Conservation (phyloP, 2,797 vertebrate species). For the Euthynnus affinis region DNA sequence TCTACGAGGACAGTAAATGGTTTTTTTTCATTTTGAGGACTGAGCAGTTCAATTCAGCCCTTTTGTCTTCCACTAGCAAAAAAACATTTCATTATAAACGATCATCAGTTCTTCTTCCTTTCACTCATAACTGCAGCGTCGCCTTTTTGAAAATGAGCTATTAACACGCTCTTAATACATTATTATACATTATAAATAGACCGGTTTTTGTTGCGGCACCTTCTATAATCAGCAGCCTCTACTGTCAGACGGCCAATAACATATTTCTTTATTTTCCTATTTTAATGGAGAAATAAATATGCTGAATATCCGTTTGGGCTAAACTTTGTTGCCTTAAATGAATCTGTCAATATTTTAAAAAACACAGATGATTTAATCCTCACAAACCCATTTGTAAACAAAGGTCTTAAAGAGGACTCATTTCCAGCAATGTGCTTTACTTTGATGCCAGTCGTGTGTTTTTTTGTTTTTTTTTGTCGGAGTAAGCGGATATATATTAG, state of each 20-base stretch:
- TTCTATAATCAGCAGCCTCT: neutral
- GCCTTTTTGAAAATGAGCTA: neutral
- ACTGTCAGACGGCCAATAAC: neutral
- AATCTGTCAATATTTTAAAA: conserved; percentile 66
- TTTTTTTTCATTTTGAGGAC: no score
- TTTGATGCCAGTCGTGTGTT: conserved; percentile 50
- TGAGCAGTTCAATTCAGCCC: no score
- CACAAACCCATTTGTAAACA: conserved; percentile 50
- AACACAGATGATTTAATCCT: conserved; percentile 50
- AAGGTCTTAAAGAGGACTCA: conserved; percentile 55
- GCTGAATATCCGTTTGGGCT: conserved; percentile 46
- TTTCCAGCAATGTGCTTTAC: conserved; percentile 40
- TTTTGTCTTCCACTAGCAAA: no score
- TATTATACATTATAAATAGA: neutral
- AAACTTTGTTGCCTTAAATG: conserved; percentile 59
- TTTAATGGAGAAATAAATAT: conserved; percentile 41
- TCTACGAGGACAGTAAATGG: no score
- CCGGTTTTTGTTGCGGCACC: neutral
- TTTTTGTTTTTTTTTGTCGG: no score
- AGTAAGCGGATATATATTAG: conserved; percentile 24
- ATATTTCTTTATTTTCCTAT: neutral
- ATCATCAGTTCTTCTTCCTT: neutral
- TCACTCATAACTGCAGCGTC: neutral
- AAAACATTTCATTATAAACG: no score
- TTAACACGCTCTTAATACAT: neutral